Base-by-base conservation (phyloP, 2,113 vertebrate species). In the Donacobius atricapilla region DNA sequence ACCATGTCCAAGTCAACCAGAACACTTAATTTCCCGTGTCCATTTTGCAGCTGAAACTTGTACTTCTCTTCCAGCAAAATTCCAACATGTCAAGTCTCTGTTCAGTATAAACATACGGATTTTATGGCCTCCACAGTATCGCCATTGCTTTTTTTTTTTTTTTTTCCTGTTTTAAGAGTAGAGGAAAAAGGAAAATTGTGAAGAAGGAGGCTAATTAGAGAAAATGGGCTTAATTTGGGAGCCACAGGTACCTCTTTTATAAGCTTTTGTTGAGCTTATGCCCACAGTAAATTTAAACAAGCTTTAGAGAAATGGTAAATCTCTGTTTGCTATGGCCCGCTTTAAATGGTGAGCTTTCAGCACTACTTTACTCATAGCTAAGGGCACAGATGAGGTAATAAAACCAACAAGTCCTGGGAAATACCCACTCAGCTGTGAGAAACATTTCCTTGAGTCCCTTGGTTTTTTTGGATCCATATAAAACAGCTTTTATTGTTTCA, bases 181-280 rank as follows among this genome's bases (percentile, higher is more conserved):
- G 23, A 73, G 4, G 47, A 85, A 92, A 96, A 97, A 97, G 83
- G 78, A 90, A 86, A 96, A 90, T 81, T 90, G 87, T 84, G 87
- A 88, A 96, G 97, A 96, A 93, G 90, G 65, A 89, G 76, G n/a
- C 92, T 98, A 97, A 98, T 98, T 97, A 97, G 45, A 95, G 84
- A 94, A 97, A 97, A 97, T 39, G 7, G 89, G 72, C 88, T 97
- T 98, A 97, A 97, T 97, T 94, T 97, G 84, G 91, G 96, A 97
- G 92, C 81, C 93, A 95, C 94, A 95, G 97, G 97, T 98, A 96
- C 87, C 95, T 87, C 71, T 96, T 98, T 97, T 93, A 96, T 87
- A 95, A 96, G 97, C 60, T 96, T 96, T 97, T 94, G 71, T 95
- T 98, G 96, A 97, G 91, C 40, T 96, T 70, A 94, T 96, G 95